These are phyloP conservation scores for Cryptus viduatorius DNA, from an alignment of 2,888 invertebrate genomes.

Conservation along the genomic window DNA sequence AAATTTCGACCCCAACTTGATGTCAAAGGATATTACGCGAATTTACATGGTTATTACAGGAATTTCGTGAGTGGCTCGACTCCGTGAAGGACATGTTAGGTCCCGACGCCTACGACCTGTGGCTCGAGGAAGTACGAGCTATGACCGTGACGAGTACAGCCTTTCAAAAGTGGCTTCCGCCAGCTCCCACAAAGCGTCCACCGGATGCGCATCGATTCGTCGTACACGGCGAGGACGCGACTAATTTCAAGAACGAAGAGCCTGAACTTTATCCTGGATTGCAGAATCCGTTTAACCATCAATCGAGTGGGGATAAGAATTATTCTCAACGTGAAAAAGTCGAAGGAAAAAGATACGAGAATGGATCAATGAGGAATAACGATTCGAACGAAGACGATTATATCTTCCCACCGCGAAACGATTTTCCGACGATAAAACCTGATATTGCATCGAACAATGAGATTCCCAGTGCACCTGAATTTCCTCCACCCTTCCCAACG, in stretches of 20 bases:
- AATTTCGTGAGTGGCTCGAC: conserved; percentile 76
- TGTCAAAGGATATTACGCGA: not conserved
- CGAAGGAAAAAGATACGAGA: not conserved
- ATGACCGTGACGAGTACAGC: conserved; percentile 68
- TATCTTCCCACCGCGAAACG: conserved; percentile 22
- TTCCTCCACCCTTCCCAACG: not conserved
- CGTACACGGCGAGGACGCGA: not conserved
- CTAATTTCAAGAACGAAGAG: not conserved
- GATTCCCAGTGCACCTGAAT: not conserved
- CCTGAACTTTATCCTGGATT: not conserved
- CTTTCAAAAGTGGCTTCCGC: conserved; percentile 74
- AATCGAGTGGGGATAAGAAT: conserved; percentile 12
- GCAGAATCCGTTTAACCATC: conserved; percentile 12
- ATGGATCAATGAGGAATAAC: not conserved
- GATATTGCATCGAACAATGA: not conserved
- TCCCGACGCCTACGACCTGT: conserved; percentile 70
- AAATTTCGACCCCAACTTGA: not conserved
- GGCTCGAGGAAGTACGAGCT: conserved; percentile 73
- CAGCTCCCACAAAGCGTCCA: conserved; percentile 43
- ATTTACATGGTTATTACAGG: conserved; percentile 61
- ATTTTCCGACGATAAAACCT: not conserved
- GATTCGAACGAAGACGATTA: conserved; percentile 21
- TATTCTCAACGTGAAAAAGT: conserved; percentile 12
- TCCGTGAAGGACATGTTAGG: conserved; percentile 73
- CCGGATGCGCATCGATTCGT: conserved; percentile 43